Conservation (phyloP, 1,140 invertebrate species). For the Anastrepha obliqua region DNA sequence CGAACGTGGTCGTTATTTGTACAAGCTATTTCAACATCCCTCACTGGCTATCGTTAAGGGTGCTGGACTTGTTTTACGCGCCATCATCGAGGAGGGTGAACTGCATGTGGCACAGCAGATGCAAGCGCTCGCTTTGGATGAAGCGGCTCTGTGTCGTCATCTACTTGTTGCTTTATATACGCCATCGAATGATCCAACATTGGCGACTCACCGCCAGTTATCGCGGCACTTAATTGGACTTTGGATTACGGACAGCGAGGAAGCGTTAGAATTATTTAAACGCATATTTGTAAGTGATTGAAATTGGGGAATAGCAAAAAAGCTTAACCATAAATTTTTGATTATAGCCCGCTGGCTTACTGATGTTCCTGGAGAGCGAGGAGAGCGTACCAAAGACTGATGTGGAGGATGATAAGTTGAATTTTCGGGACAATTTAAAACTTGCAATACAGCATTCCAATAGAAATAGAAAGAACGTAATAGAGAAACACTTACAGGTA, state of each 20-base stretch:
- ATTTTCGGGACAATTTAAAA: conserved; percentile 95
- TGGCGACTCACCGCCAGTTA: conserved; percentile 91
- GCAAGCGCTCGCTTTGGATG: conserved; percentile 96
- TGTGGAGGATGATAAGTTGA: conserved; percentile 84
- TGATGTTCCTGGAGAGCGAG: conserved; percentile 91
- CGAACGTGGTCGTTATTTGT: conserved; percentile 90
- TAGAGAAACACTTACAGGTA: conserved; percentile 87
- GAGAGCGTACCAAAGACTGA: conserved; percentile 88
- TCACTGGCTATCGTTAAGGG: conserved; percentile 98
- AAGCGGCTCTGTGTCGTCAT: conserved; percentile 97
- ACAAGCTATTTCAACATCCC: conserved; percentile 97
- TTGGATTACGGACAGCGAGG: conserved; percentile 97
- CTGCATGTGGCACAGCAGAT: conserved; percentile 92
- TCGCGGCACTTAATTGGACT: conserved; percentile 96
- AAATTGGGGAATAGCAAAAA: not conserved
- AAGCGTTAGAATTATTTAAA: conserved; percentile 90
- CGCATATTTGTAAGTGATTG: conserved; percentile 86
- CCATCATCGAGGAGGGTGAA: conserved; percentile 97
- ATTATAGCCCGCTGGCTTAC: conserved; percentile 87
- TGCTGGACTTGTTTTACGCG: conserved; percentile 96
- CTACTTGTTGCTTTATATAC: conserved; percentile 93
- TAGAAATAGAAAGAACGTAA: conserved; percentile 80
- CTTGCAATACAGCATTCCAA: conserved; percentile 90
- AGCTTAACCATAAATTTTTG: conserved; percentile 39
- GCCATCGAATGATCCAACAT: conserved; percentile 83